Evolutionary conservation across 2,797 vertebrate species (phyloP).

Genomic region (Aphelocoma californica): DNA sequence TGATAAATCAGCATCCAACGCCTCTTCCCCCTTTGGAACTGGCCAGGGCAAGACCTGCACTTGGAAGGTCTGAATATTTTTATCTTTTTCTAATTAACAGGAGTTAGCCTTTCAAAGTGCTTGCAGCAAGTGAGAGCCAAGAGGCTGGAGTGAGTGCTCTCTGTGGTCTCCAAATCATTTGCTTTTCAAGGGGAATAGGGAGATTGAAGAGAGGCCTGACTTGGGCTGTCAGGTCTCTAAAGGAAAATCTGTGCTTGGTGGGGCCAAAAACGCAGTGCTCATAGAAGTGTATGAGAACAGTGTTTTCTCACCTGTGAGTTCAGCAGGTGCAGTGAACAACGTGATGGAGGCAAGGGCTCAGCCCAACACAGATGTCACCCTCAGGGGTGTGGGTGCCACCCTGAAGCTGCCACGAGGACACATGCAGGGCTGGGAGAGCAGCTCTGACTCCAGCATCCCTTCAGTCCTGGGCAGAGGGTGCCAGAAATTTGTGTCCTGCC

Average conservation of each 20-base stretch:
- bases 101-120: conserved; percentile 27
- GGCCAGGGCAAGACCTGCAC: background rate
- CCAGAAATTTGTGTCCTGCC: background rate
- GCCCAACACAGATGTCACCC: background rate
- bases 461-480: background rate
- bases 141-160: background rate
- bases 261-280: background rate
- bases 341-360: background rate
- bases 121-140: background rate
- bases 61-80: conserved; percentile 10
- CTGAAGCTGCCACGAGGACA: background rate
- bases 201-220: background rate
- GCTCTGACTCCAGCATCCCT: background rate
- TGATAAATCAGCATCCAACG: conserved; percentile 8
- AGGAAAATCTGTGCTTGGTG: background rate
- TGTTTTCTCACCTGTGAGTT: background rate
- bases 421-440: background rate
- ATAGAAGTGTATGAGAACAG: background rate
- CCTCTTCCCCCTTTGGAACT: background rate
- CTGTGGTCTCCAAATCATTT: background rate
- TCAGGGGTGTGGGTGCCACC: background rate
- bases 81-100: conserved; percentile 30
- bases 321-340: background rate
- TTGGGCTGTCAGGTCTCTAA: background rate
- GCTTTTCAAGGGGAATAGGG: background rate